Base-by-base conservation (phyloP, 2,113 vertebrate species). In the Lepidothrix coronata region DNA sequence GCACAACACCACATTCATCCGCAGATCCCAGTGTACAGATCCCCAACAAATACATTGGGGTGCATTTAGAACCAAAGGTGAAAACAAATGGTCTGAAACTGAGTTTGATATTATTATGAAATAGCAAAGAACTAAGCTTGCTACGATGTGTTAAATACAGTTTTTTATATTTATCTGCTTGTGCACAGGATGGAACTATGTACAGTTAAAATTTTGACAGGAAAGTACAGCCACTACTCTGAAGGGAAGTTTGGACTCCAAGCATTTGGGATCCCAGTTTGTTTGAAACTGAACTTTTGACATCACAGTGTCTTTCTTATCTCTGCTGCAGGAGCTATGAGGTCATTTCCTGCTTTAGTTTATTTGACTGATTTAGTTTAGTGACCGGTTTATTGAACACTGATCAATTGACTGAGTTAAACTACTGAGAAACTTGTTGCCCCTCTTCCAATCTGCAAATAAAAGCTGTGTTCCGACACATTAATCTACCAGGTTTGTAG, bases 41-140 rank as follows among this genome's bases (percentile, higher is more conserved):
- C 11, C 4, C n/a, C 52, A 31, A 11, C 44, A 24, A 52, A n/a
- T 8, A n/a, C 0, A 0, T 2, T 7, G 1, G 16, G 2, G 3
- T 37, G 8, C 10, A 8, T 49, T 84, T 77, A 15, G 52, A 89
- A 55, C 23, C 0, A 2, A 62, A 81, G 31, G 28, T 37, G 73
- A 54, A 52, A 88, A 52, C 19, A 84, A 80, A 58, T 30, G 51
- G 4, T 59, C 55, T 71, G 61, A 81, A 73, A 62, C 37, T 37
- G 30, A 18, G 4, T 57, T 86, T 61, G 24, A 5, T 80, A 3
- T 20, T 79, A 11, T 35, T 72, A 55, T 15, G 44, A 70, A 84
- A 49, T 24, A 28, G 31, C 35, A 19, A 66, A 77, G 44, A 70
- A 8, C 22, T 76, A 20, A 68, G 23, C 30, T 90, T 59, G 33